phyloP scores from a whole-genome alignment of 2,113 vertebrate species.

The Megatriorchis doriae region DNA sequence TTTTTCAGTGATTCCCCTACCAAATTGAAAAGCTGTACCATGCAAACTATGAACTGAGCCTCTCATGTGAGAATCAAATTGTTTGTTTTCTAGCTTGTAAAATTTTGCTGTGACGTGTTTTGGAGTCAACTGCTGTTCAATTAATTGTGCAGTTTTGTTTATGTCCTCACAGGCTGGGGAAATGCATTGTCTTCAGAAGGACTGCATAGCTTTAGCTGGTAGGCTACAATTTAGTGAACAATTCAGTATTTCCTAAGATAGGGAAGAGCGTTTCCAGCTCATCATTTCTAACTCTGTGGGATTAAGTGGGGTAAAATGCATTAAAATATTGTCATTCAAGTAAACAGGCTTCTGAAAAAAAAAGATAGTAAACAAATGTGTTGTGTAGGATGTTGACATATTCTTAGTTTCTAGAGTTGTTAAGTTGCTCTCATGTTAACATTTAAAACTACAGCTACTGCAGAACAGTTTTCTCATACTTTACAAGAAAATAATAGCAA shows the following conservation, averaged over 20 bases:
- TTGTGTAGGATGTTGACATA: conserved; percentile 4
- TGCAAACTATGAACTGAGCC: not conserved
- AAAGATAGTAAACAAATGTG: conserved; percentile 30
- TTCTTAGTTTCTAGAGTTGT: not conserved
- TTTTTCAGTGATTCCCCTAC: not conserved
- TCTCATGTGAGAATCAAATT: not conserved
- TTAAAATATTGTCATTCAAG: not conserved
- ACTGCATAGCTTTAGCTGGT: not conserved
- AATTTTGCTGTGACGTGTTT: not conserved
- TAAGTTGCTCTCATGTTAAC: not conserved
- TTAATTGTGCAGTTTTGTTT: not conserved
- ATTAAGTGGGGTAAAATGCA: not conserved
- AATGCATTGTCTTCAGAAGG: not conserved
- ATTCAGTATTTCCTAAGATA: not conserved
- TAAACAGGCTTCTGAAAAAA: not conserved
- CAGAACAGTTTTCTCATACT: not conserved
- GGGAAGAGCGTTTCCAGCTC: not conserved
- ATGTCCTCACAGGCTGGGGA: not conserved
- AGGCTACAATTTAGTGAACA: not conserved
- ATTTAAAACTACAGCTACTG: not conserved
- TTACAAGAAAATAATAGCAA: not conserved
- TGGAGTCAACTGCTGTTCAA: not conserved
- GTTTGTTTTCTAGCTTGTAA: not conserved
- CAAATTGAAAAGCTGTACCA: not conserved
- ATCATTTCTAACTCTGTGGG: not conserved